Percentiles rank a stretch among this genome's conserved stretches.
Evolutionary conservation across 1,140 invertebrate species (phyloP).

Genomic region (Ceratina calcarata): DNA sequence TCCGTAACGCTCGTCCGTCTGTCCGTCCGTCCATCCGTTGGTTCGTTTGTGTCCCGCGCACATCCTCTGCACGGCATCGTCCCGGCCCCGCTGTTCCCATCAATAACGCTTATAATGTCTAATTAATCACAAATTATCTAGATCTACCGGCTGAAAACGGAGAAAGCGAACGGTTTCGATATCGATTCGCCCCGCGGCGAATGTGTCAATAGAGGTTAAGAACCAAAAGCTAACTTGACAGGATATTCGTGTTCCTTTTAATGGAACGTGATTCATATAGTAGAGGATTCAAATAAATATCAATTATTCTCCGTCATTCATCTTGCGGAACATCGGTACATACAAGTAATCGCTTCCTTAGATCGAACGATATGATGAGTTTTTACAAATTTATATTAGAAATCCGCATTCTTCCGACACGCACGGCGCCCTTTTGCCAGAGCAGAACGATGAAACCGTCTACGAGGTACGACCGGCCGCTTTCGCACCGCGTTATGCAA

Average conservation of each 20-base stretch:
- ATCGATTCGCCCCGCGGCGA: not conserved
- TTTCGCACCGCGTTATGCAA: conserved; percentile 15
- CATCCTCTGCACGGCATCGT: conserved; percentile 45
- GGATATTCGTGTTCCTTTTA: conserved; percentile 30
- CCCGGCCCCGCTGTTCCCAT: conserved; percentile 74
- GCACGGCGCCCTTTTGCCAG: not conserved
- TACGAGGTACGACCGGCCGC: not conserved
- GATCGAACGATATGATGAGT: too few species aligned
- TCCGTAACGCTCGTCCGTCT: conserved; percentile 75
- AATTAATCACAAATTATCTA: conserved; percentile 81
- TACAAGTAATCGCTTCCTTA: too few species aligned
- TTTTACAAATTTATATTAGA: too few species aligned
- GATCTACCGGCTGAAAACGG: conserved; percentile 63
- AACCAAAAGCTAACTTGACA: not conserved
- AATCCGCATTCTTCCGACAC: too few species aligned
- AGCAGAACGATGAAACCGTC: conserved; percentile 25
- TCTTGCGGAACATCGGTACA: too few species aligned
- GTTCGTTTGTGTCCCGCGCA: conserved; percentile 54
- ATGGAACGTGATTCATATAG: too few species aligned
- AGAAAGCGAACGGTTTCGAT: conserved; percentile 16
- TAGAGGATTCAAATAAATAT: too few species aligned
- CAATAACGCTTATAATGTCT: conserved; percentile 79
- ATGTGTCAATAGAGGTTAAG: conserved; percentile 46
- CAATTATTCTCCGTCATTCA: too few species aligned
- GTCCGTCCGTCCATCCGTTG: conserved; percentile 65